Percentiles rank a stretch among this genome's conserved stretches.
phyloP scores from a whole-genome alignment of 2,113 vertebrate genomes.

The Callospermophilus lateralis region DNA sequence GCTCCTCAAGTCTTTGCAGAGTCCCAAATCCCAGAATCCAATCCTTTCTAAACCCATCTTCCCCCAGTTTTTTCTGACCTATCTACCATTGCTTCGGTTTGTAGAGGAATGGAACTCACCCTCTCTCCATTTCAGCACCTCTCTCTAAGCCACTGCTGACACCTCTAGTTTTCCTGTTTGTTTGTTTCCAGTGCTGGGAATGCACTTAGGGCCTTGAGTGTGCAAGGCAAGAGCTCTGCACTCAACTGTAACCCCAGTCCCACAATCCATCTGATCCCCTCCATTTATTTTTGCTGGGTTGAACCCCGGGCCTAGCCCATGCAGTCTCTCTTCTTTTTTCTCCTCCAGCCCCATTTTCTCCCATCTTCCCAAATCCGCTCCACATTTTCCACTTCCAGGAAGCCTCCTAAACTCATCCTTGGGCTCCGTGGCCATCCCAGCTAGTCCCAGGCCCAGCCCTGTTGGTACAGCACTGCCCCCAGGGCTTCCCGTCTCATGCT shows the following conservation, averaged over 20 bases:
- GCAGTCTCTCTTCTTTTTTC: not conserved
- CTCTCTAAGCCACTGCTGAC: not conserved
- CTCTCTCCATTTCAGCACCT: not conserved
- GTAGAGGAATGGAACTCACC: not conserved
- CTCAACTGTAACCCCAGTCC: not conserved
- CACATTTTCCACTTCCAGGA: not conserved
- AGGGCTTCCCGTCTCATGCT: not conserved
- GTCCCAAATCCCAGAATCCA: not conserved
- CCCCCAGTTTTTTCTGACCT: not conserved
- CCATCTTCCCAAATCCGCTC: not conserved
- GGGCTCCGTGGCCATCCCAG: not conserved
- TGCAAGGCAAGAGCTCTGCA: not conserved
- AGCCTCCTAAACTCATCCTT: not conserved
- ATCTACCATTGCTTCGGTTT: too few relatives aligned
- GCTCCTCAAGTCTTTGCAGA: not conserved
- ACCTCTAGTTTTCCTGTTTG: not conserved
- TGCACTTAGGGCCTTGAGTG: not conserved
- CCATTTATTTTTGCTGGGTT: not conserved
- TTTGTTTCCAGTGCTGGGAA: not conserved
- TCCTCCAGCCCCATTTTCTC: not conserved
- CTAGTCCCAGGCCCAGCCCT: not conserved
- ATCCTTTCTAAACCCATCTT: constrained; percentile 16
- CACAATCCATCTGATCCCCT: not conserved
- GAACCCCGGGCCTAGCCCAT: not conserved
- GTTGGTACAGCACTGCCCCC: not conserved